Evolutionary conservation across 2,113 vertebrate species (phyloP).

Genomic region (Polypterus bichir): DNA sequence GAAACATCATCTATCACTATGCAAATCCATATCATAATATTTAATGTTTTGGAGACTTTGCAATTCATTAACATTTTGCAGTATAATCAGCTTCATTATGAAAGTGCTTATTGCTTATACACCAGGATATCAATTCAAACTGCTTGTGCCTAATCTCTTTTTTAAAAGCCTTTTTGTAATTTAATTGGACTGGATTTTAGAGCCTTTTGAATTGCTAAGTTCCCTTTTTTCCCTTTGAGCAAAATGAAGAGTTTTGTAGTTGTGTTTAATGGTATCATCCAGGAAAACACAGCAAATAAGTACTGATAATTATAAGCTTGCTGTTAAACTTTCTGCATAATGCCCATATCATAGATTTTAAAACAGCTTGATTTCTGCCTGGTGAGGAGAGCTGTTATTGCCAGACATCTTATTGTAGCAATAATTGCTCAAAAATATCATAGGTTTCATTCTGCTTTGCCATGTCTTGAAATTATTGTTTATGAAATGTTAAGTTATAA

Average conservation of each 20-base stretch:
- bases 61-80: neutral
- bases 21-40: neutral
- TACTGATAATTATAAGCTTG: too few relatives aligned
- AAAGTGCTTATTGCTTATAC: slow-evolving; percentile 1
- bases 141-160: neutral
- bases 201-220: neutral
- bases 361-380: too few relatives aligned
- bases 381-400: too few relatives aligned
- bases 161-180: neutral
- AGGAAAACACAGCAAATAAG: too few relatives aligned
- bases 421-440: too few relatives aligned
- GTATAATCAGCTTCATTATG: slow-evolving; percentile 4
- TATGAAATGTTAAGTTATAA: too few relatives aligned
- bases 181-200: neutral
- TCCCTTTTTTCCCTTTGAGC: neutral
- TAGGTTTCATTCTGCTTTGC: too few relatives aligned
- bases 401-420: too few relatives aligned
- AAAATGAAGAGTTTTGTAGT: neutral
- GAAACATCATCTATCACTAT: neutral
- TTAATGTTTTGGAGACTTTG: neutral
- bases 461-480: too few relatives aligned
- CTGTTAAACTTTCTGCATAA: too few relatives aligned
- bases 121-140: slow-evolving; percentile 2
- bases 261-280: neutral
- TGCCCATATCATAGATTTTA: too few relatives aligned